A percentile compares a stretch with the other conserved stretches of the same genome.
Conservation (phyloP, 1,140 invertebrate species). For the Coptotermes formosanus region DNA sequence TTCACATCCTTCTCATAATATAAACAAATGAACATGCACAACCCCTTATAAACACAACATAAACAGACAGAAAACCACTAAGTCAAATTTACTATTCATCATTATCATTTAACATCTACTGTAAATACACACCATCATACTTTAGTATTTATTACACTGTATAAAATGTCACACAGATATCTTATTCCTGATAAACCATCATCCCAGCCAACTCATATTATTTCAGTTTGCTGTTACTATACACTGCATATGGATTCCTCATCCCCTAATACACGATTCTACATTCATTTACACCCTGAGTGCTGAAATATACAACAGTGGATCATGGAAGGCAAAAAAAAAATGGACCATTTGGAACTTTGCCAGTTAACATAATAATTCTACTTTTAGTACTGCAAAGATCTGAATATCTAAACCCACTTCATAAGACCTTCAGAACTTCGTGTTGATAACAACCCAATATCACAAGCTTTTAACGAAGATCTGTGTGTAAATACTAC, state of each 20-base stretch:
- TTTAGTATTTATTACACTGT: not conserved
- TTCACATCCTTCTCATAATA: not conserved
- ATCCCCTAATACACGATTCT: not conserved
- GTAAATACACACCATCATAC: not conserved
- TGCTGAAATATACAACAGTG: not conserved
- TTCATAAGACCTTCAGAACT: not conserved
- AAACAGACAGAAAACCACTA: not conserved
- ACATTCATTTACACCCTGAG: not conserved
- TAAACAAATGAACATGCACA: not conserved
- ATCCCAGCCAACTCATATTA: not conserved
- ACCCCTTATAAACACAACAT: not conserved
- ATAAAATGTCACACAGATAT: not conserved
- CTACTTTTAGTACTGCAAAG: not conserved
- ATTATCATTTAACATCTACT: not conserved
- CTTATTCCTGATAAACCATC: not conserved
- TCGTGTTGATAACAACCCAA: not conserved
- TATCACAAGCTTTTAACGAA: not conserved
- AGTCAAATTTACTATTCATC: constrained; percentile 3
- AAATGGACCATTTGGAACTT: not conserved
- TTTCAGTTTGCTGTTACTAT: too few species aligned
- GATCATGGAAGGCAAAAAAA: not conserved
- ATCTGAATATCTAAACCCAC: not conserved
- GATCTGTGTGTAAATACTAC: not conserved
- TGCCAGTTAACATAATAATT: not conserved
- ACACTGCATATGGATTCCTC: not conserved